Base-by-base conservation (phyloP, 2,113 vertebrate genomes). In the Pelvicachromis taeniatus region DNA sequence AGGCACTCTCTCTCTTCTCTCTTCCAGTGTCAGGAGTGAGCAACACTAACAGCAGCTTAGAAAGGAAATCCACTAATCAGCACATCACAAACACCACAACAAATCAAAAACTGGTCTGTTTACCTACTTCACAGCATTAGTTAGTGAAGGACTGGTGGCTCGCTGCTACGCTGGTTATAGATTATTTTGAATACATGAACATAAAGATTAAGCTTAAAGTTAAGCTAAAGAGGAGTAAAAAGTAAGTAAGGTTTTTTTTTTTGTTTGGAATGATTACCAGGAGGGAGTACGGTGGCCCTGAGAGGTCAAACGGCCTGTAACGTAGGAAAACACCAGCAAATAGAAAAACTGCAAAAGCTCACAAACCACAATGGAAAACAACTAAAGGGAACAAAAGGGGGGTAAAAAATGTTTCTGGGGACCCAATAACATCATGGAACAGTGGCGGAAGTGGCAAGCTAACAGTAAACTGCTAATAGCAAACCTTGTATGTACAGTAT, bases 141-240 rank as follows among this genome's bases (percentile, higher is more conserved):
- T 63, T 31, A n/a, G 17, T 63, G 42, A 40, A 0, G 7, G 59
- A 0, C 38, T n/a, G 19, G 59, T 10, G 1, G 0, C 59, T 63
- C 17, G 9, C 59, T 35, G 59, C 59, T 19, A 63, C 59, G 38
- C 59, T 63, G 59, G 59, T 63, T 63, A 63, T 38, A 0, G 59
- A 38, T 63, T 38, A 63, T 12, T 13, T 63, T 63, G 38, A 63
- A 38, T 63, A 63, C 33, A 63, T 7, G 59, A 63, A 12, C n/a
- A n/a, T n/a, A n/a, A n/a, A n/a, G n/a, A n/a, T n/a, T n/a, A n/a
- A n/a, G n/a, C n/a, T n/a, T n/a, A n/a, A n/a, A n/a, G 59, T 35
- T 63, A 63, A 35, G 4, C 17, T 61, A 63, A 63, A 63, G 31
- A 63, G n/a, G 31, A 63, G 17, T 35, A 63, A 63, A n/a, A 35